phyloP scores from a whole-genome alignment of 2,888 invertebrate species.

The Andrena chrysosceles region DNA sequence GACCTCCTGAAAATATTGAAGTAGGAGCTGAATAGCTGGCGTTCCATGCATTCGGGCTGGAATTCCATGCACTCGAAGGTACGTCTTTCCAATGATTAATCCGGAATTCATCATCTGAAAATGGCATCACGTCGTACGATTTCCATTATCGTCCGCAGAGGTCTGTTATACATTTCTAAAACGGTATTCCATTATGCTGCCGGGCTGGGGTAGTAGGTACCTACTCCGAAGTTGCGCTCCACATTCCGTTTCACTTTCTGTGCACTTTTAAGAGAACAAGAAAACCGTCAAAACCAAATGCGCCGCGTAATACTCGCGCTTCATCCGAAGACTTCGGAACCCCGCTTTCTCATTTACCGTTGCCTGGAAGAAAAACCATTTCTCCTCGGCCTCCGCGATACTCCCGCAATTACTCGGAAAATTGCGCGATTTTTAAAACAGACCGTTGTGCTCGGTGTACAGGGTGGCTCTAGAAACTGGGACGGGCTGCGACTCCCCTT shows the following conservation, averaged over 20 bases:
- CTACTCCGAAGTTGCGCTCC: slow-evolving; percentile 6
- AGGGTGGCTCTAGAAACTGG: background rate
- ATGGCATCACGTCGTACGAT: background rate
- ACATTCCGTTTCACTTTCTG: slow-evolving; percentile 15
- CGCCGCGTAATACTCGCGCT: slow-evolving; percentile 27
- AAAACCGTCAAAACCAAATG: slow-evolving; percentile 42
- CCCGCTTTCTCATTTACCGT: slow-evolving; percentile 23
- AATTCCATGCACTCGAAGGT: background rate
- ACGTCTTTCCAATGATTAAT: slow-evolving; percentile 6
- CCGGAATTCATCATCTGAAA: slow-evolving; percentile 16
- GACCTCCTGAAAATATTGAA: no score
- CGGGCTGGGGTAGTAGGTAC: slow-evolving; percentile 22
- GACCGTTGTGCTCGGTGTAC: background rate
- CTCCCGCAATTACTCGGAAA: slow-evolving; percentile 35
- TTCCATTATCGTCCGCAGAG: slow-evolving; percentile 28
- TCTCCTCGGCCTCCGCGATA: slow-evolving; percentile 15
- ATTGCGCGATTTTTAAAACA: slow-evolving; percentile 44
- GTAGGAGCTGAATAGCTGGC: no score
- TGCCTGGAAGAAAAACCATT: slow-evolving; percentile 30
- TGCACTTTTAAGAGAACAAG: slow-evolving; percentile 28
- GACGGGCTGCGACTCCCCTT: background rate
- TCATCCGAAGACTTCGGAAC: slow-evolving; percentile 24
- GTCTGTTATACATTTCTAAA: slow-evolving; percentile 17
- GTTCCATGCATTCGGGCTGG: background rate
- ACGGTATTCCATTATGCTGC: slow-evolving; percentile 42